phyloP scores from a whole-genome alignment of 1,140 invertebrate genomes.

The Araneus ventricosus region DNA sequence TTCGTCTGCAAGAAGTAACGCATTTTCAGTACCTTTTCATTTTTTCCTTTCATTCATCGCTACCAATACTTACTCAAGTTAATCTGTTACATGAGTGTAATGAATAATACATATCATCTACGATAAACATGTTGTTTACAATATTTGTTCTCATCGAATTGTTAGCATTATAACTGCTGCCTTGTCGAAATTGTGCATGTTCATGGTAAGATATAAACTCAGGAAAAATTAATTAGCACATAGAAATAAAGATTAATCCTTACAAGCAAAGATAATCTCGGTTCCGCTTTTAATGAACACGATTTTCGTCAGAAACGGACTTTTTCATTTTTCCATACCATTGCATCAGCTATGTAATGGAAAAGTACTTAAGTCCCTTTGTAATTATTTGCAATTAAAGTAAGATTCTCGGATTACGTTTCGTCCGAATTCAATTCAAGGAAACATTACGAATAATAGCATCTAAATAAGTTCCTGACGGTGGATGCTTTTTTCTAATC shows the following conservation, averaged over 20 bases:
- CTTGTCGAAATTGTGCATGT: not conserved
- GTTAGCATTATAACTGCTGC: not conserved
- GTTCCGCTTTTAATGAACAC: not conserved
- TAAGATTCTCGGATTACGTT: constrained; percentile 40
- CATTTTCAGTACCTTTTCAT: no score
- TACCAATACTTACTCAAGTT: no score
- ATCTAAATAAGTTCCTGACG: constrained; percentile 47
- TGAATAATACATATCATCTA: no score
- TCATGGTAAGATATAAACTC: not conserved
- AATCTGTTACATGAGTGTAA: no score
- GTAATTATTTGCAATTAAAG: constrained; percentile 56
- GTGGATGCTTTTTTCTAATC: constrained; percentile 28
- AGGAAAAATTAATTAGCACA: constrained; percentile 7
- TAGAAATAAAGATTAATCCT: constrained; percentile 25
- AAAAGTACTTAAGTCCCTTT: constrained; percentile 43
- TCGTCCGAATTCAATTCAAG: not conserved
- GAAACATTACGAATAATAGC: constrained; percentile 57
- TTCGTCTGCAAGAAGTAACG: no score
- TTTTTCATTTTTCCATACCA: not conserved
- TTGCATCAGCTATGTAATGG: constrained; percentile 24
- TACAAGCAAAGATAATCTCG: not conserved
- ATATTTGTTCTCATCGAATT: not conserved
- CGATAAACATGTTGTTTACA: no score
- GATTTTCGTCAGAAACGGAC: not conserved
- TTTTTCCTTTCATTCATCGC: no score